These are phyloP conservation scores for Lagenorhynchus albirostris DNA, from an alignment of 2,113 vertebrate species.

Conservation along the genomic window DNA sequence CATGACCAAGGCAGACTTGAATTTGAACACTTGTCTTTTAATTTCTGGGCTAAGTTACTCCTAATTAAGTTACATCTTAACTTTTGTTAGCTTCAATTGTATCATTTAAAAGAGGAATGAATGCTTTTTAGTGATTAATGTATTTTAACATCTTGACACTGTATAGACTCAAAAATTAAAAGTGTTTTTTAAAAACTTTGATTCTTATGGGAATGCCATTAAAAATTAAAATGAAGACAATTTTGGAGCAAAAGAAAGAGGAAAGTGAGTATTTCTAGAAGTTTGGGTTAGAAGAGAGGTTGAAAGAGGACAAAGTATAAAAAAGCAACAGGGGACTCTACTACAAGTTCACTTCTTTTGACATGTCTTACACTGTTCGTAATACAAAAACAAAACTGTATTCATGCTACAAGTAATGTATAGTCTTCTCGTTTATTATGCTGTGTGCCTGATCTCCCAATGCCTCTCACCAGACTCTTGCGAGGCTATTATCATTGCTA, in stretches of 20 bases:
- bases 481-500: neutral
- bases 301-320: neutral
- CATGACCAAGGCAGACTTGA: neutral
- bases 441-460: neutral
- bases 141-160: neutral
- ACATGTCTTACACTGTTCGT: rapidly evolving
- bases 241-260: neutral
- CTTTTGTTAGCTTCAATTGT: neutral
- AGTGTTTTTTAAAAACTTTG: neutral
- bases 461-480: neutral
- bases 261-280: neutral
- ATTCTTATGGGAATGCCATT: neutral
- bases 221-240: neutral
- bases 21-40: neutral
- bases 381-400: neutral
- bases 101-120: neutral
- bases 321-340: neutral
- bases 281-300: rapidly evolving
- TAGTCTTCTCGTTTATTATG: neutral
- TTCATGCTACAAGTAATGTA: neutral
- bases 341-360: neutral
- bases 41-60: neutral
- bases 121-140: neutral
- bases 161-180: neutral
- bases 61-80: neutral